Conservation (phyloP, 1,140 invertebrate genomes). For the Hermetia illucens region DNA sequence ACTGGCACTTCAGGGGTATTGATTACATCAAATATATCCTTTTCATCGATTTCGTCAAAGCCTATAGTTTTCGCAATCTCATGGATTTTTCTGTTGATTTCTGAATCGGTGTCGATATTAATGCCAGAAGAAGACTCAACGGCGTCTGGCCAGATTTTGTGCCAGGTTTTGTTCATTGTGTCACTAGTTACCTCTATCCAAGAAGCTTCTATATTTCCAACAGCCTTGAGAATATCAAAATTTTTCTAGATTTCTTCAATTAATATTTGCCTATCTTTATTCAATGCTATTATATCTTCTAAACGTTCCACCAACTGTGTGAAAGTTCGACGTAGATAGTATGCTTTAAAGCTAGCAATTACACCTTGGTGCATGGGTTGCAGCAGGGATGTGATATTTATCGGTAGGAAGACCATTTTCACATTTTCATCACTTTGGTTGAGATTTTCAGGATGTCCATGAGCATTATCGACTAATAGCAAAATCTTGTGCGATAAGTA, state of each 20-base stretch:
- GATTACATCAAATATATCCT: too few species aligned
- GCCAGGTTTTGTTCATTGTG: constrained; percentile 12
- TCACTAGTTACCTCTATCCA: constrained; percentile 12
- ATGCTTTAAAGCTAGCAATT: constrained; percentile 25
- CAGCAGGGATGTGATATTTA: constrained; percentile 21
- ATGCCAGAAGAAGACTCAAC: too few species aligned
- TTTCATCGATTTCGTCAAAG: too few species aligned
- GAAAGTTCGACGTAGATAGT: constrained; percentile 16
- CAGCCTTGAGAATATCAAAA: constrained; percentile 10
- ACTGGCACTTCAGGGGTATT: too few species aligned
- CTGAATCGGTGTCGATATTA: too few species aligned
- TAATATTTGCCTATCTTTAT: too few species aligned
- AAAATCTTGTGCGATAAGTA: constrained; percentile 12
- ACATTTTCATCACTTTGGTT: constrained; percentile 9
- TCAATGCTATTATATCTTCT: too few species aligned
- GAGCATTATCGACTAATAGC: constrained; percentile 20
- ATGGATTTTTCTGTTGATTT: too few species aligned
- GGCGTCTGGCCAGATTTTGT: constrained; percentile 16
- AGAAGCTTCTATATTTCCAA: constrained; percentile 11
- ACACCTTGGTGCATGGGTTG: constrained; percentile 28
- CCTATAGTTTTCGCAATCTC: too few species aligned
- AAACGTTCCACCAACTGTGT: too few species aligned
- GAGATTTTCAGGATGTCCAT: constrained; percentile 15
- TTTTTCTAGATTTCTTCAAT: constrained; percentile 10
- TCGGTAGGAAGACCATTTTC: constrained; percentile 17